Evolutionary conservation across 2,888 invertebrate species (phyloP).

Genomic region (Pandemis cinnamomeana): DNA sequence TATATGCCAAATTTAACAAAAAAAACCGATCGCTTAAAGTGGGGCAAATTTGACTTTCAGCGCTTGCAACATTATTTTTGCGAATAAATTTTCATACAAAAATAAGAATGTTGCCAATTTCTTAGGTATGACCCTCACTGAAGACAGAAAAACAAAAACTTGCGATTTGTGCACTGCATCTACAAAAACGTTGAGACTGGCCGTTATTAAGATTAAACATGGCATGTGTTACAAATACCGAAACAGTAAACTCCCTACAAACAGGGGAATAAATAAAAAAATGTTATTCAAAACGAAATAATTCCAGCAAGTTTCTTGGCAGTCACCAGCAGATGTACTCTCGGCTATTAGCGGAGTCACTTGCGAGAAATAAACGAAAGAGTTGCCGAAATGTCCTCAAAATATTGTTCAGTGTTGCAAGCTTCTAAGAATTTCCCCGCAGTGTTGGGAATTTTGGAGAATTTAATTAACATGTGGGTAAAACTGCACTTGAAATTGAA

Average conservation of each 20-base stretch:
- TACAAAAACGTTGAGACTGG: not conserved
- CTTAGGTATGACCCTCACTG: too few relatives aligned
- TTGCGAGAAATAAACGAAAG: constrained; percentile 35
- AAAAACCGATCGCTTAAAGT: too few relatives aligned
- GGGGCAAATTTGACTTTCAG: too few relatives aligned
- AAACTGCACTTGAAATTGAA: not conserved
- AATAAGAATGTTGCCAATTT: too few relatives aligned
- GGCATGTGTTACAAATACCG: not conserved
- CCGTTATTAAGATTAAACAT: not conserved
- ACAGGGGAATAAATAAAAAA: constrained; percentile 2
- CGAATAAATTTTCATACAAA: too few relatives aligned
- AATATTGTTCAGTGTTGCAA: constrained; percentile 9
- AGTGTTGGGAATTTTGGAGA: not conserved
- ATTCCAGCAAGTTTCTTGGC: constrained; percentile 28
- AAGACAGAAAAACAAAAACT: not conserved
- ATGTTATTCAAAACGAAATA: constrained; percentile 5
- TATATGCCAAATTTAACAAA: too few relatives aligned
- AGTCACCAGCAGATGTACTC: constrained; percentile 30
- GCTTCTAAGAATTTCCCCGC: not conserved
- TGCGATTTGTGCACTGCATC: not conserved
- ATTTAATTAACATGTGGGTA: not conserved
- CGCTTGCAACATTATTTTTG: too few relatives aligned
- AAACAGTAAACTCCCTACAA: not conserved
- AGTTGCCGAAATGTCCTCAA: constrained; percentile 30
- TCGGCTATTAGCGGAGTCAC: constrained; percentile 30